phyloP scores from a whole-genome alignment of 2,888 invertebrate species.

The Phymatocera aterrima region DNA sequence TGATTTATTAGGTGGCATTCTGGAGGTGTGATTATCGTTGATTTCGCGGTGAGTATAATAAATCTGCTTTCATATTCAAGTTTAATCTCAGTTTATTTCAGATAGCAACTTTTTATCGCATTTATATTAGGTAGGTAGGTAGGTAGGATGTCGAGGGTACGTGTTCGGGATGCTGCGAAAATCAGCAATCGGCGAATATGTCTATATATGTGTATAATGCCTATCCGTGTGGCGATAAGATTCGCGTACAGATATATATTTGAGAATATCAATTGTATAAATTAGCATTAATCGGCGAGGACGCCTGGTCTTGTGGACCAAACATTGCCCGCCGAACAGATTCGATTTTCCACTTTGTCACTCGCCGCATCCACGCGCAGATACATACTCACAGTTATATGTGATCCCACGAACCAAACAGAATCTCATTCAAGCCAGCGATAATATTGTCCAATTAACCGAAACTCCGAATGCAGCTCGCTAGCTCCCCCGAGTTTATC shows the following conservation, averaged over 20 bases:
- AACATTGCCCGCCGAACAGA: conserved; percentile 23
- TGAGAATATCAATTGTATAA: conserved; percentile 27
- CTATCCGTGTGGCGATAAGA: conserved; percentile 14
- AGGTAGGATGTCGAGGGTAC: not conserved
- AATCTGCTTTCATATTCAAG: not conserved
- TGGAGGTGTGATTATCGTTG: not conserved
- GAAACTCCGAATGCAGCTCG: not conserved
- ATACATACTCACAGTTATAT: not conserved
- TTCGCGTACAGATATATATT: conserved; percentile 6
- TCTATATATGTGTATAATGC: not conserved
- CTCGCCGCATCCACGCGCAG: not conserved
- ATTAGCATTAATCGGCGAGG: conserved; percentile 31
- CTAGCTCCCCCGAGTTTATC: not conserved
- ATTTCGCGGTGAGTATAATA: not conserved
- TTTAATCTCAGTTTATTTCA: not conserved
- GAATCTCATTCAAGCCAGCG: not conserved
- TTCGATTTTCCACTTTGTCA: conserved; percentile 29
- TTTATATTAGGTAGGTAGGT: not conserved
- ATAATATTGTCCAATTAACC: conserved; percentile 28
- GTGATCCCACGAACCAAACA: not conserved
- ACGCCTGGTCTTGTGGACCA: conserved; percentile 7
- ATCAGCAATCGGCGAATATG: conserved; percentile 4
- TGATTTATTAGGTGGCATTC: not conserved
- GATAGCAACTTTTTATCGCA: not conserved
- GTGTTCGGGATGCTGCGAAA: not conserved